A percentile compares a stretch with the other conserved stretches of the same genome.
Conservation (phyloP, 1,140 invertebrate species). For the Gyrodactylus salaris region DNA sequence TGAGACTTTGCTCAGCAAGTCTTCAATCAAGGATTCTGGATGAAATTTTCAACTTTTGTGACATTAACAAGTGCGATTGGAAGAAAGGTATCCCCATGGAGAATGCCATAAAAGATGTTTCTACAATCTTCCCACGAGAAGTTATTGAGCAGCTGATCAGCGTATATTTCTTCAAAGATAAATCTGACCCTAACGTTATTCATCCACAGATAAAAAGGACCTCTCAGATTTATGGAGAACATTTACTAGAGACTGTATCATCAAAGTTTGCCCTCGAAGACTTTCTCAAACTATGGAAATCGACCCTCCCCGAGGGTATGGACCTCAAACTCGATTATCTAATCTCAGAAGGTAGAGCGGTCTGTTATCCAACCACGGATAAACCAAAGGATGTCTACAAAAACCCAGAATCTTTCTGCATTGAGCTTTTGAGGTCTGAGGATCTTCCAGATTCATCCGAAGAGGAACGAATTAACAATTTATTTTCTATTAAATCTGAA, state of each 20-base stretch:
- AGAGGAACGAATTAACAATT: neutral
- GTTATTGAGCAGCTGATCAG: neutral
- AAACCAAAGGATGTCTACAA: neutral
- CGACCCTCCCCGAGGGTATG: neutral
- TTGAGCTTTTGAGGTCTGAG: neutral
- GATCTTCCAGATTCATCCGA: neutral
- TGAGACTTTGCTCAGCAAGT: neutral
- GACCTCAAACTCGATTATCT: neutral
- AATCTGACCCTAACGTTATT: neutral
- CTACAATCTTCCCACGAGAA: neutral
- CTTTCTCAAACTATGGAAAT: neutral
- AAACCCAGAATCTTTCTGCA: neutral
- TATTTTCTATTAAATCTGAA: neutral
- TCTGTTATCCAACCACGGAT: neutral
- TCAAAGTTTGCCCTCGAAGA: neutral
- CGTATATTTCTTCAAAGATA: neutral
- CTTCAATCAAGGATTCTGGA: neutral
- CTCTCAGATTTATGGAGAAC: neutral
- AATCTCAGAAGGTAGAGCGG: neutral
- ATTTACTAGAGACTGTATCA: neutral
- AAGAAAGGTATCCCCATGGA: neutral
- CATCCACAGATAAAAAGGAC: neutral
- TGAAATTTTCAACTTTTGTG: neutral
- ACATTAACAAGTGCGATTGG: neutral
- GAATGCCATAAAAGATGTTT: neutral